Evolutionary conservation across 2,113 vertebrate genomes (phyloP).

Genomic region (Xiphorhynchus elegans): DNA sequence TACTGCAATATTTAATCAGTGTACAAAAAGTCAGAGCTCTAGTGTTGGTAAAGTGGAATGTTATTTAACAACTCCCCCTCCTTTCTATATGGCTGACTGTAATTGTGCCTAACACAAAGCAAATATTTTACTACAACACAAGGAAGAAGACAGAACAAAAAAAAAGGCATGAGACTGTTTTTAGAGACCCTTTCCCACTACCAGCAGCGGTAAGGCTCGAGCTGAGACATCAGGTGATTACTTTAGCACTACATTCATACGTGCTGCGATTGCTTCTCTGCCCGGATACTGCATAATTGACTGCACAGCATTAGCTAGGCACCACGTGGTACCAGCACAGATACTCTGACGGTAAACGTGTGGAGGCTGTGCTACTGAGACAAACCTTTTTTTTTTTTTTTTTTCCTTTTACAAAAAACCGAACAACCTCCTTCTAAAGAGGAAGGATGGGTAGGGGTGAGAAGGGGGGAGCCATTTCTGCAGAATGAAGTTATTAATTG

Average conservation of each 20-base stretch:
- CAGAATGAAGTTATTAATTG: not conserved
- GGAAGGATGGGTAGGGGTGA: not conserved
- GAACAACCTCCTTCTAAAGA: not conserved
- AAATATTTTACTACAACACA: not conserved
- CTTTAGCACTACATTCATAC: not conserved
- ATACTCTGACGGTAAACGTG: not conserved
- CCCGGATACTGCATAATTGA: conserved; percentile 68
- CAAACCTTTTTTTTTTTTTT: not conserved
- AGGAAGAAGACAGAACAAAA: not conserved
- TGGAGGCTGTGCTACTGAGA: not conserved
- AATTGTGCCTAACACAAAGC: not conserved
- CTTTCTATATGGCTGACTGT: not conserved
- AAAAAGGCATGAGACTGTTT: not conserved
- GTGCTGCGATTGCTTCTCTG: conserved; percentile 53
- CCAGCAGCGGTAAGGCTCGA: not conserved
- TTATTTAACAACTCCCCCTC: not conserved
- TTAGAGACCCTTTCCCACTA: not conserved
- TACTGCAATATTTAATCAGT: not conserved
- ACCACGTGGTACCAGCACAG: conserved; percentile 35
- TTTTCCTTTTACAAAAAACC: not conserved
- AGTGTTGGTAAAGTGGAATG: not conserved
- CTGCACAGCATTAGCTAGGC: conserved; percentile 35
- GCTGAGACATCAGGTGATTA: not conserved
- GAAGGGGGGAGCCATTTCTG: not conserved
- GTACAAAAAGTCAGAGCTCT: not conserved